Evolutionary conservation across 2,888 invertebrate species (phyloP).

Genomic region (Sarcophaga carnaria): DNA sequence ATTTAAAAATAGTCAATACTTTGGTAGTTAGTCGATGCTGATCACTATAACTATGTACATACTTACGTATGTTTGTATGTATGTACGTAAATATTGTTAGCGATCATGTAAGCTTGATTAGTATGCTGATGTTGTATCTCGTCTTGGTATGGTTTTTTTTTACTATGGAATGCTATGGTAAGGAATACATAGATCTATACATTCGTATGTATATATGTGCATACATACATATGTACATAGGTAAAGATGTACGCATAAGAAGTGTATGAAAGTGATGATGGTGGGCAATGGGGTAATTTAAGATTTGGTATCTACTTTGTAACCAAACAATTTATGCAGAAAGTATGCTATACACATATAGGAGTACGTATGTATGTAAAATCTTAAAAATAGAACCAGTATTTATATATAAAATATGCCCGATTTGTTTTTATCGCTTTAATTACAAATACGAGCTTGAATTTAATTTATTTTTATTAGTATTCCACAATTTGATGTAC

Average conservation of each 20-base stretch:
- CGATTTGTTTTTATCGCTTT: neutral
- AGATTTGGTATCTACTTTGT: slow-evolving; percentile 25
- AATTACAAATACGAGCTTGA: neutral
- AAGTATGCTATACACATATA: neutral
- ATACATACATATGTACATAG: neutral
- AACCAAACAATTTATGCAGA: slow-evolving; percentile 36
- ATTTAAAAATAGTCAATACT: slow-evolving; percentile 23
- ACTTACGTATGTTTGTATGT: too few species aligned
- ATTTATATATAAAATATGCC: neutral
- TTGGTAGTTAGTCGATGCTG: neutral
- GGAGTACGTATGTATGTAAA: neutral
- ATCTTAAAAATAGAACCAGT: neutral
- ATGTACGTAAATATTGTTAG: neutral
- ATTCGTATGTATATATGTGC: too few species aligned
- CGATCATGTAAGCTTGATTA: slow-evolving; percentile 12
- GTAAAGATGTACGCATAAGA: neutral
- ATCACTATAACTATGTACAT: neutral
- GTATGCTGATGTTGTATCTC: slow-evolving; percentile 22
- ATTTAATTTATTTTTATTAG: neutral
- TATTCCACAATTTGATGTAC: too few species aligned
- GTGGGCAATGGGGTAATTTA: slow-evolving; percentile 4
- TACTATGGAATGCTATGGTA: neutral
- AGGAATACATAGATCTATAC: neutral
- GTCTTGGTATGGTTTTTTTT: neutral
- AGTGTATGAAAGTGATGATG: neutral